These are phyloP conservation scores for Exephanes ischioxanthus DNA, from an alignment of 2,888 invertebrate species.

Conservation along the genomic window DNA sequence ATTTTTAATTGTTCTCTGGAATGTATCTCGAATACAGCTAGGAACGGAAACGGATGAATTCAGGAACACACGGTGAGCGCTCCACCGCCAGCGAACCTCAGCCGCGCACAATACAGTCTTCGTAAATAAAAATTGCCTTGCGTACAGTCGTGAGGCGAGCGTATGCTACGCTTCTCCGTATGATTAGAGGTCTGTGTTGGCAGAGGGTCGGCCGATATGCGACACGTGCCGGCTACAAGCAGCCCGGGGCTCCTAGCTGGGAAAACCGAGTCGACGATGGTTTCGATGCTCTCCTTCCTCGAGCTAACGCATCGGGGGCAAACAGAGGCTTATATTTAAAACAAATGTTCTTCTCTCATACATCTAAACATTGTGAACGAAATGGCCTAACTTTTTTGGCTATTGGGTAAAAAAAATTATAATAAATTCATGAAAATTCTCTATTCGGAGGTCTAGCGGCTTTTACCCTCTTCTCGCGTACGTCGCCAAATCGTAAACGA, in stretches of 20 bases:
- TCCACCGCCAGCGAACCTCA: not conserved
- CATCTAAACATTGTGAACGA: not conserved
- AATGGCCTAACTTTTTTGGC: not conserved
- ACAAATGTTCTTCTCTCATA: constrained; percentile 25
- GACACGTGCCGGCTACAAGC: constrained; percentile 69
- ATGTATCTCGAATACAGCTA: not conserved
- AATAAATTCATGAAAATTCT: not conserved
- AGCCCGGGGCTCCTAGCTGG: constrained; percentile 66
- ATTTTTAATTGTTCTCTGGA: not conserved
- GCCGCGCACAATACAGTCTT: constrained; percentile 7
- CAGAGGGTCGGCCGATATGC: constrained; percentile 65
- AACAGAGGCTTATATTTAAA: constrained; percentile 33
- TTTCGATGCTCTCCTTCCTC: constrained; percentile 44
- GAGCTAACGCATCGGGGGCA: constrained; percentile 45
- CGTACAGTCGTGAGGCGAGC: constrained; percentile 50
- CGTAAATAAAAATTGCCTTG: constrained; percentile 60
- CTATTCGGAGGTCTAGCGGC: constrained; percentile 13
- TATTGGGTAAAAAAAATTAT: not conserved
- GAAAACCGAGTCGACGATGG: constrained; percentile 65
- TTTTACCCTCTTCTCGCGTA: constrained; percentile 44
- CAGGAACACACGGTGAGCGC: not conserved
- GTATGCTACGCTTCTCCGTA: constrained; percentile 57
- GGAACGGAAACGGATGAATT: not conserved
- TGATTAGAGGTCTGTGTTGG: constrained; percentile 69
- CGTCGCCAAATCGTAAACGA: constrained; percentile 33